phyloP scores from a whole-genome alignment of 2,113 vertebrate genomes.

The Antechinus stuartii region DNA sequence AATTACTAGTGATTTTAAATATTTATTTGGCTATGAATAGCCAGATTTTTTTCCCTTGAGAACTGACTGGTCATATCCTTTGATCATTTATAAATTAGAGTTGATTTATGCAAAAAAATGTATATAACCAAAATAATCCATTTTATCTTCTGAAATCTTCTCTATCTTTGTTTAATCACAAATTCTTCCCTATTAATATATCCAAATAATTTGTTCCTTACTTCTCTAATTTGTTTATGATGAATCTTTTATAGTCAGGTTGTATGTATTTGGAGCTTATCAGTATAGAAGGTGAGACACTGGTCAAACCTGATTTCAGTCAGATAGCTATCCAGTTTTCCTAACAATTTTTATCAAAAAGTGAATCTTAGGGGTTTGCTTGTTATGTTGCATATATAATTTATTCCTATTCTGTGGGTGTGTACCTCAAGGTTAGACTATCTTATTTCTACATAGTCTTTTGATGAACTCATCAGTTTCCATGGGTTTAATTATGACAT shows the following conservation, averaged over 20 bases:
- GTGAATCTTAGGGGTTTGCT: neutral
- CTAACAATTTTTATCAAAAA: neutral
- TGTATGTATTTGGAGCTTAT: neutral
- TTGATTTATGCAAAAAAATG: neutral
- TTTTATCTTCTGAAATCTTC: neutral
- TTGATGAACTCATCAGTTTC: neutral
- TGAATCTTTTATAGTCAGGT: neutral
- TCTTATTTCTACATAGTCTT: neutral
- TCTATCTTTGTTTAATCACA: neutral
- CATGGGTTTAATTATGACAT: neutral
- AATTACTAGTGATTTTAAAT: neutral
- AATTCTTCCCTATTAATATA: neutral
- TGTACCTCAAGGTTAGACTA: neutral
- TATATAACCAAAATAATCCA: neutral
- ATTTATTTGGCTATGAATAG: neutral
- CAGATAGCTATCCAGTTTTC: neutral
- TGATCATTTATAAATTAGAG: neutral
- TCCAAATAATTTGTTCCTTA: neutral
- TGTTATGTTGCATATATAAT: neutral
- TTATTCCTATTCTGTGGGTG: neutral
- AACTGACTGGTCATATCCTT: neutral
- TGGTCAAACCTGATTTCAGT: neutral
- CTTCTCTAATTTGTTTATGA: neutral
- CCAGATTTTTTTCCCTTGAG: neutral
- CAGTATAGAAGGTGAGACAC: neutral